These are phyloP conservation scores for Gadus macrocephalus DNA, from an alignment of 2,113 vertebrate species.

Conservation along the genomic window DNA sequence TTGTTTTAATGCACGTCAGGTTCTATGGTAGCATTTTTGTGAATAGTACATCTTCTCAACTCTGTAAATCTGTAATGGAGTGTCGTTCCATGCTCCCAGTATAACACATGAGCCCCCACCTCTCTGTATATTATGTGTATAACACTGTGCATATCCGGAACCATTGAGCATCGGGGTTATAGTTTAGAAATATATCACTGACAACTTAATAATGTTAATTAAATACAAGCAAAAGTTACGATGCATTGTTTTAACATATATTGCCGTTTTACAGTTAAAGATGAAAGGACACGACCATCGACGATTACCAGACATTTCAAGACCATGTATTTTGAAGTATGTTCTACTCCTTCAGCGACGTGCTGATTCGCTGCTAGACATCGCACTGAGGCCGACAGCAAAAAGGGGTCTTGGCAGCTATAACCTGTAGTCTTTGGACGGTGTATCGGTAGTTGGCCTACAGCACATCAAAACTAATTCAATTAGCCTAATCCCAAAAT, in stretches of 20 bases:
- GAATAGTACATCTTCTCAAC: slow-evolving; percentile 20
- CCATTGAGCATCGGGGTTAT: slow-evolving; percentile 36
- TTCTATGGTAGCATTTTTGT: slow-evolving; percentile 14
- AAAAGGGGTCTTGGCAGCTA: slow-evolving; percentile 46
- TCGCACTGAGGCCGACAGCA: slow-evolving; percentile 70
- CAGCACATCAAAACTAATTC: slow-evolving; percentile 42
- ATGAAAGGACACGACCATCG: slow-evolving; percentile 50
- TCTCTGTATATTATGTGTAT: slow-evolving; percentile 24
- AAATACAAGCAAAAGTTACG: slow-evolving; percentile 42
- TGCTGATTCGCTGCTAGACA: slow-evolving; percentile 77
- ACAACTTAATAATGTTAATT: slow-evolving; percentile 45
- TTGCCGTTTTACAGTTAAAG: slow-evolving; percentile 29
- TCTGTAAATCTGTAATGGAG: slow-evolving; percentile 32
- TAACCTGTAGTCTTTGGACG: slow-evolving; percentile 47
- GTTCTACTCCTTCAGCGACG: slow-evolving; percentile 64
- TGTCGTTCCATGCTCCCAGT: slow-evolving; percentile 27
- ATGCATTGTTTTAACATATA: slow-evolving; percentile 46
- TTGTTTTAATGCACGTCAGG: slow-evolving; percentile 31
- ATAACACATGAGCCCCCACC: slow-evolving; percentile 6
- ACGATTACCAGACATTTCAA: slow-evolving; percentile 55
- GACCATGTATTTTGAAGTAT: slow-evolving; percentile 67
- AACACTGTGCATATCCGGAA: slow-evolving; percentile 44
- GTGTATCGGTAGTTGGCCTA: slow-evolving; percentile 34
- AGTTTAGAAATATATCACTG: slow-evolving; percentile 52
- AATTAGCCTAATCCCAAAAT: slow-evolving; percentile 43